These are phyloP conservation scores for Cryptosula pallasiana DNA, from an alignment of 2,888 invertebrate species.

Conservation along the genomic window DNA sequence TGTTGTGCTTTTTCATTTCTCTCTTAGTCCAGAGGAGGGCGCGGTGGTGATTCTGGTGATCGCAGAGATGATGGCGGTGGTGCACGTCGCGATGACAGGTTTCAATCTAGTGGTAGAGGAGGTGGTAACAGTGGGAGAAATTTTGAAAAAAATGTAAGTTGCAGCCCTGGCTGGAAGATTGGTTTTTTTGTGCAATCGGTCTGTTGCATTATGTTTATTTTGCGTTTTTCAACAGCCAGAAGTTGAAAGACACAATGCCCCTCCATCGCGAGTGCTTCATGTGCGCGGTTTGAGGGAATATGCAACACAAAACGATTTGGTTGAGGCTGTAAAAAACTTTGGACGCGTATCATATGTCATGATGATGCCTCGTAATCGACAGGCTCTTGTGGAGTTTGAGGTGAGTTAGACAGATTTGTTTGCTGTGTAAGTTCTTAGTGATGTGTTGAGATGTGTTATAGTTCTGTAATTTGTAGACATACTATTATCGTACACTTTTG, in stretches of 20 bases:
- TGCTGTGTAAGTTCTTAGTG: too few species aligned
- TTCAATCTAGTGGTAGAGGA: background rate
- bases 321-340: constrained; percentile 55
- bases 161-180: too few species aligned
- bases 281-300: constrained; percentile 53
- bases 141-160: constrained; percentile 14
- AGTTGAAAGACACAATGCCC: constrained; percentile 53
- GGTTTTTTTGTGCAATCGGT: too few species aligned
- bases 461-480: too few species aligned
- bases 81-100: constrained; percentile 10
- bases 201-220: too few species aligned
- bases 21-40: too few species aligned
- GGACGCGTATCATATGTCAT: constrained; percentile 52
- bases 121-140: background rate
- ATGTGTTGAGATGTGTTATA: too few species aligned
- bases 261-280: constrained; percentile 56
- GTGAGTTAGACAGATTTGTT: too few species aligned
- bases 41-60: constrained; percentile 7
- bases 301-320: constrained; percentile 54
- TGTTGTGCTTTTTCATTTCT: too few species aligned
- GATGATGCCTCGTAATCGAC: constrained; percentile 47
- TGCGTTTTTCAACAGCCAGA: too few species aligned
- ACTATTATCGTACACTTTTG: too few species aligned
- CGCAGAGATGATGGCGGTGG: background rate
- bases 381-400: constrained; percentile 51